These are phyloP conservation scores for Brachionus rotundiformis DNA, from an alignment of 1,140 invertebrate species.

Conservation along the genomic window DNA sequence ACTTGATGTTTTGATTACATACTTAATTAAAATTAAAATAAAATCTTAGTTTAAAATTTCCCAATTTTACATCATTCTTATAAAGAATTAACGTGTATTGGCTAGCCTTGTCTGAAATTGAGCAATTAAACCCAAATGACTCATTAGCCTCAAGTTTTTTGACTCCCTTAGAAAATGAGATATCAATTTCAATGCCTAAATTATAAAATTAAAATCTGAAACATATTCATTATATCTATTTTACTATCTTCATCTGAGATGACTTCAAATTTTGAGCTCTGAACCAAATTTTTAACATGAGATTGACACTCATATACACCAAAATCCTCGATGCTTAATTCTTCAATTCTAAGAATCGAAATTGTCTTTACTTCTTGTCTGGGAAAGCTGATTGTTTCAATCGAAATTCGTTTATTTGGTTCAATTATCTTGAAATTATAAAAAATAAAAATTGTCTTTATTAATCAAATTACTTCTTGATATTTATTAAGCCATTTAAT, in stretches of 20 bases:
- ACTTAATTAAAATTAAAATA: not conserved
- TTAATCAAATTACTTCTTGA: not conserved
- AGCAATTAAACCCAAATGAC: conserved; percentile 12
- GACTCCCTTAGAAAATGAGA: not conserved
- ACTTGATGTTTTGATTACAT: not conserved
- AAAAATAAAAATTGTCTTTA: not conserved
- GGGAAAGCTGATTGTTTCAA: not conserved
- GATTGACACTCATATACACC: not conserved
- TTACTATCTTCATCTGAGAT: not conserved
- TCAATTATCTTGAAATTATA: not conserved
- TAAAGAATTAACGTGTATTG: not conserved
- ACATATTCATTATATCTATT: not conserved
- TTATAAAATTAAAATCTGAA: not conserved
- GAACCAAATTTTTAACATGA: not conserved
- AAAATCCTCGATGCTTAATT: not conserved
- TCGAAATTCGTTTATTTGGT: not conserved
- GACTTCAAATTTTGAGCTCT: not conserved
- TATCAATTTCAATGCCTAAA: not conserved
- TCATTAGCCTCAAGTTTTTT: conserved; percentile 4
- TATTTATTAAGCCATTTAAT: not conserved
- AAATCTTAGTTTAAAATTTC: too few relatives aligned
- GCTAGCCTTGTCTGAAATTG: not conserved
- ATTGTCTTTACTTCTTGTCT: not conserved
- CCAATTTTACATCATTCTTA: conserved; percentile 8
- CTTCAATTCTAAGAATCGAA: not conserved